These are phyloP conservation scores for Bombus cullumanus DNA, from an alignment of 1,140 invertebrate species.

Conservation along the genomic window DNA sequence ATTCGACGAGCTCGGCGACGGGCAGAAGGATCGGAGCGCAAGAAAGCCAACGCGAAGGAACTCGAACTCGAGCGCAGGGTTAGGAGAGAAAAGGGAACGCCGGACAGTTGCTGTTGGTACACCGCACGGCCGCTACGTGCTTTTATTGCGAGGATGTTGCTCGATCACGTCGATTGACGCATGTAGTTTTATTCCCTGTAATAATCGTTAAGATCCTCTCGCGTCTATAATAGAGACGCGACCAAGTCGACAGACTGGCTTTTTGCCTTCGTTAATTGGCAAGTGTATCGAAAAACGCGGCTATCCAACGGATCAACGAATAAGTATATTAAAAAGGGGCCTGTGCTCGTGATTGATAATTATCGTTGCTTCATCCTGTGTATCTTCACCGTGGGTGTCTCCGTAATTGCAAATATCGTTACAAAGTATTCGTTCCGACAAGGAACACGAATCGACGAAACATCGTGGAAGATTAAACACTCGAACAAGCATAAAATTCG, in stretches of 20 bases:
- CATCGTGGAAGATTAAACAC: no score
- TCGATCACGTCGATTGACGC: conserved; percentile 63
- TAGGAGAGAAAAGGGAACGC: conserved; percentile 75
- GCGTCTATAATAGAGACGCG: conserved; percentile 45
- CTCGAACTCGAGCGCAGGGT: conserved; percentile 67
- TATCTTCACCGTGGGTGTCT: not conserved
- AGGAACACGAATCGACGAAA: no score
- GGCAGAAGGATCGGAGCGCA: conserved; percentile 65
- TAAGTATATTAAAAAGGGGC: not conserved
- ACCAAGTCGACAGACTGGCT: not conserved
- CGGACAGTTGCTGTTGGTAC: conserved; percentile 75
- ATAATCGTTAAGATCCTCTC: conserved; percentile 50
- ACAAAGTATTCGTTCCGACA: not conserved
- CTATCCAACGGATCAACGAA: not conserved
- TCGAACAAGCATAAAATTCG: not conserved
- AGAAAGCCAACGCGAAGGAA: conserved; percentile 67
- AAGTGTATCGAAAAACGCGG: conserved; percentile 6
- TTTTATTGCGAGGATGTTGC: conserved; percentile 72
- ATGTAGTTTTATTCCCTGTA: conserved; percentile 42
- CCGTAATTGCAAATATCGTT: not conserved
- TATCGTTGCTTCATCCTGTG: not conserved
- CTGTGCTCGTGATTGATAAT: not conserved
- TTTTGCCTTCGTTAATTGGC: conserved; percentile 29
- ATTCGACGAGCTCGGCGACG: conserved; percentile 53
- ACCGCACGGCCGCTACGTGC: conserved; percentile 75